Conservation (phyloP, 2,888 invertebrate genomes). For the Epinotia ramella region DNA sequence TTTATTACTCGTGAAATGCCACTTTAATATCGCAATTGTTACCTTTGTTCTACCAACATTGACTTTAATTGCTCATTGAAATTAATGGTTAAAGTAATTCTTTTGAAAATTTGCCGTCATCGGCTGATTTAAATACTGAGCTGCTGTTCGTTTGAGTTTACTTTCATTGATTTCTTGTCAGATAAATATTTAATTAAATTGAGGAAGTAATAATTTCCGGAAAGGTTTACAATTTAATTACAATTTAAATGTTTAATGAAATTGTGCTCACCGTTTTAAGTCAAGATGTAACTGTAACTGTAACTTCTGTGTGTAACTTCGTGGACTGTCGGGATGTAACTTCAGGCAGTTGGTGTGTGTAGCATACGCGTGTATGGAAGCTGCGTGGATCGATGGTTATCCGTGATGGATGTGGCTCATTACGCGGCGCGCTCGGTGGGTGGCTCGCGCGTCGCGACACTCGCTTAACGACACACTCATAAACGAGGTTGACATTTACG, state of each 20-base stretch:
- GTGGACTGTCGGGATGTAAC: neutral
- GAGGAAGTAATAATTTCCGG: constrained; percentile 22
- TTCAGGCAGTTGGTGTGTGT: constrained; percentile 47
- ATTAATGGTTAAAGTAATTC: constrained; percentile 54
- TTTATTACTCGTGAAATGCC: constrained; percentile 72
- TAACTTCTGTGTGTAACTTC: no score
- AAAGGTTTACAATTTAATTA: neutral
- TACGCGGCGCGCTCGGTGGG: constrained; percentile 71
- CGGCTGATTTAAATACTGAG: constrained; percentile 43
- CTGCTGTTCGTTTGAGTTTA: constrained; percentile 3
- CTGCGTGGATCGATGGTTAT: constrained; percentile 70
- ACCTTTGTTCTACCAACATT: constrained; percentile 55
- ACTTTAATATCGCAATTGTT: constrained; percentile 64
- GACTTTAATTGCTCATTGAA: constrained; percentile 51
- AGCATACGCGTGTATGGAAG: constrained; percentile 50
- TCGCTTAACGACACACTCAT: constrained; percentile 69
- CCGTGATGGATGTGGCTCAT: constrained; percentile 78
- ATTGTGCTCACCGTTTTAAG: neutral
- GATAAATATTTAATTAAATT: constrained; percentile 25
- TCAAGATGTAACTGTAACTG: no score
- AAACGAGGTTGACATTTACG: constrained; percentile 67
- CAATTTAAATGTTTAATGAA: neutral
- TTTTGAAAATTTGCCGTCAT: constrained; percentile 50
- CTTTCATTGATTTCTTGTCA: constrained; percentile 17
- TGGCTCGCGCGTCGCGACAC: constrained; percentile 62